A percentile compares a stretch with the other conserved stretches of the same genome.
Conservation (phyloP, 2,113 vertebrate genomes). For the Prinia subflava region DNA sequence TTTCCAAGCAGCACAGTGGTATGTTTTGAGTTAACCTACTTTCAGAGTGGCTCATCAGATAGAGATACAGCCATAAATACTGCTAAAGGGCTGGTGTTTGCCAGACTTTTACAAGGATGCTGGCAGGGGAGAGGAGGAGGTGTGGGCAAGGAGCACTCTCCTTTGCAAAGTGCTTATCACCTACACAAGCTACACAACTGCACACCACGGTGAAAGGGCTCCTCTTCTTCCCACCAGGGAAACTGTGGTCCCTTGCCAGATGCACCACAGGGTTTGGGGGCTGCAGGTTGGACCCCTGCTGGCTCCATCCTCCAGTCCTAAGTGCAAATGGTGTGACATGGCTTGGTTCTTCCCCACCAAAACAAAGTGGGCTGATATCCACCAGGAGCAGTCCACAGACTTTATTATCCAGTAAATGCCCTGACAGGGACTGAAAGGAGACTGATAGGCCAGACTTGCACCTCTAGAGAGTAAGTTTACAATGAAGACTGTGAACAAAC, state of each 20-base stretch:
- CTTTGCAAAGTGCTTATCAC: not conserved
- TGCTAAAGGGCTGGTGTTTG: not conserved
- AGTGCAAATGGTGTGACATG: not conserved
- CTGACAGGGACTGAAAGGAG: not conserved
- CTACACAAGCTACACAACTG: not conserved
- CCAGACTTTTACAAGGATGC: not conserved
- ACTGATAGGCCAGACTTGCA: not conserved
- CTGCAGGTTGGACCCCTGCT: not conserved
- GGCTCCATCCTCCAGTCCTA: not conserved
- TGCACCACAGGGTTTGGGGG: not conserved
- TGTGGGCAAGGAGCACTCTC: not conserved
- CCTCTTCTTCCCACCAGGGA: not conserved
- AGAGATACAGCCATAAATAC: conserved; percentile 45
- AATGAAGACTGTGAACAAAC: not conserved
- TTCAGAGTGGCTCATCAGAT: conserved; percentile 52
- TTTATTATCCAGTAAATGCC: not conserved
- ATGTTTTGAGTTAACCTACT: conserved; percentile 59
- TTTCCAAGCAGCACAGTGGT: conserved; percentile 10
- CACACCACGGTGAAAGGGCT: not conserved
- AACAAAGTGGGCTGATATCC: not conserved
- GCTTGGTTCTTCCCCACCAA: not conserved
- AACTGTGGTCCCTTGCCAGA: not conserved
- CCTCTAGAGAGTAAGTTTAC: not conserved
- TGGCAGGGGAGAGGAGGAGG: not conserved
- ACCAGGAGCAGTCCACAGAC: not conserved